Conservation (phyloP, 2,113 vertebrate genomes). For the Apteryx mantelli region DNA sequence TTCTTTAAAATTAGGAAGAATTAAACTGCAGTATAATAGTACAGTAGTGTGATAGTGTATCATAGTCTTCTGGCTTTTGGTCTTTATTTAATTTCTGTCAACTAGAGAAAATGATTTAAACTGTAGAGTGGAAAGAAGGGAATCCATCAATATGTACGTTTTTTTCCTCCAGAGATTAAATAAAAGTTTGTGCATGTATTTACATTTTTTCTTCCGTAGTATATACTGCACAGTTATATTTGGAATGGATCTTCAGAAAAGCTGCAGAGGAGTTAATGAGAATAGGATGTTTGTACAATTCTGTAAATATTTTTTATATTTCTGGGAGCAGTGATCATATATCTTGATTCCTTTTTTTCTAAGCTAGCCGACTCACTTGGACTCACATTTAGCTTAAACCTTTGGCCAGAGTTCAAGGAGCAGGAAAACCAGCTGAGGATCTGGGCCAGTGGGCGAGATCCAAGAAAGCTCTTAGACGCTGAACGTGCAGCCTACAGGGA, state of each 20-base stretch:
- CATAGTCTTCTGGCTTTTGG: neutral
- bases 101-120: conserved; percentile 19
- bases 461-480: conserved; percentile 59
- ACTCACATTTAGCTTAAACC: conserved; percentile 39
- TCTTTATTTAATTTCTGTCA: conserved; percentile 27
- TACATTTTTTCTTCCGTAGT: conserved; percentile 59
- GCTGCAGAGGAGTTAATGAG: conserved; percentile 66
- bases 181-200: conserved; percentile 61
- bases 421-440: conserved; percentile 42
- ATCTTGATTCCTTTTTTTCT: conserved; percentile 43
- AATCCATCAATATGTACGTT: conserved; percentile 27
- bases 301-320: conserved; percentile 72
- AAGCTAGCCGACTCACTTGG: neutral
- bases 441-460: conserved; percentile 24
- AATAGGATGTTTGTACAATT: conserved; percentile 71
- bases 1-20: conserved; percentile 9
- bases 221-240: conserved; percentile 62
- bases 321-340: conserved; percentile 55
- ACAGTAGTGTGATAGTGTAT: neutral
- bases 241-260: conserved; percentile 51
- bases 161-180: conserved; percentile 48
- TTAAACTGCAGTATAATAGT: neutral
- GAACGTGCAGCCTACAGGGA: conserved; percentile 23
- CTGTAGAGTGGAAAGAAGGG: neutral
- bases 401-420: conserved; percentile 34